A percentile compares a stretch with the other conserved stretches of the same genome.
phyloP scores from a whole-genome alignment of 53 echinoderm and acorn worm species.

The Crossaster papposus region DNA sequence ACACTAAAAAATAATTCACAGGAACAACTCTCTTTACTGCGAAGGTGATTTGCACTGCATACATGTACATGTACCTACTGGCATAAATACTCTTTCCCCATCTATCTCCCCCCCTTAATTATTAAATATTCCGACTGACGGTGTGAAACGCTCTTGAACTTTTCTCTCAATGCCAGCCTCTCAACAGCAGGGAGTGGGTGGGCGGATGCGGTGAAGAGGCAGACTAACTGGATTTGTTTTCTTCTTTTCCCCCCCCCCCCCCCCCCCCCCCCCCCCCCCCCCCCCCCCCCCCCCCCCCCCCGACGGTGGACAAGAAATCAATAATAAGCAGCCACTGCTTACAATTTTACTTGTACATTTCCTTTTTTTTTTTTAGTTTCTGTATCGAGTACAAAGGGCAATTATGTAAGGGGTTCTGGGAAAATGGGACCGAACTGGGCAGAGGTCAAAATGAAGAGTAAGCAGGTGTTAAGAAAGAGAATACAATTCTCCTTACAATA shows the following conservation, averaged over 20 bases:
- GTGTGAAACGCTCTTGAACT: slow-evolving; percentile 56
- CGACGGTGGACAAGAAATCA: slow-evolving; percentile 13
- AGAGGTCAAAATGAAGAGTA: too few species aligned
- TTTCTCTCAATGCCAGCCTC: slow-evolving; percentile 3
- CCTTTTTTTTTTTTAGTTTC: background rate
- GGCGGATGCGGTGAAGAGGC: slow-evolving; percentile 4
- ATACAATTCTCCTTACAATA: too few species aligned
- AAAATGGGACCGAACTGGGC: too few species aligned
- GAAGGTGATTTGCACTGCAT: slow-evolving; percentile 42
- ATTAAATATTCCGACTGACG: slow-evolving; percentile 29
- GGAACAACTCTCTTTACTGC: slow-evolving; percentile 42
- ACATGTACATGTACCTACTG: background rate
- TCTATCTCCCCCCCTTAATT: slow-evolving; percentile 24
- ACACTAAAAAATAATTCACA: slow-evolving; percentile 12
- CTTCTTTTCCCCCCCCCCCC: too few species aligned
- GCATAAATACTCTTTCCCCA: background rate
- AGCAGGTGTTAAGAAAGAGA: too few species aligned
- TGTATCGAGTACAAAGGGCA: too few species aligned
- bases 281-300: too few species aligned
- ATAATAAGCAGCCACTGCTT: slow-evolving; percentile 18
- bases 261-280: too few species aligned
- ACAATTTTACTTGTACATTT: background rate
- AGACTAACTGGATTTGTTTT: slow-evolving; percentile 34
- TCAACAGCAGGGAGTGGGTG: slow-evolving; percentile 32
- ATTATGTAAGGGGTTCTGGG: too few species aligned